Evolutionary conservation across 1,140 invertebrate genomes (phyloP).

Genomic region (Hypsibius dujardini): DNA sequence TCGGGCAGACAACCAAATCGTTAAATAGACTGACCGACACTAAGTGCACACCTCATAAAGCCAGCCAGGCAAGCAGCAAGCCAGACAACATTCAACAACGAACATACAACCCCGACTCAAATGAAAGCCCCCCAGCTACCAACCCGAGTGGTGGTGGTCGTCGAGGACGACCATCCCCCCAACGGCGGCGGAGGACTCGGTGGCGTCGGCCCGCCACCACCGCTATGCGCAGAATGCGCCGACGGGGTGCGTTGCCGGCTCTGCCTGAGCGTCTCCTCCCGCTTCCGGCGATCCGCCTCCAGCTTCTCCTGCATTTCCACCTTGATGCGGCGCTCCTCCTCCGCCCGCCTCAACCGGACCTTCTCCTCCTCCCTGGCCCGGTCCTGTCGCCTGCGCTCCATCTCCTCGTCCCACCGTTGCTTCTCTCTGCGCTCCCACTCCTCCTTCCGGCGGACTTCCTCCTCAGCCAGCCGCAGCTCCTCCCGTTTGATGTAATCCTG

Average conservation of each 20-base stretch:
- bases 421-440: neutral
- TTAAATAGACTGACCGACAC: too few species aligned
- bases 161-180: neutral
- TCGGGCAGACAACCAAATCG: too few species aligned
- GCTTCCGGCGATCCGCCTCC: neutral
- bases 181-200: constrained; percentile 14
- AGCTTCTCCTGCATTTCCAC: constrained; percentile 9
- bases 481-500: neutral
- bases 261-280: neutral
- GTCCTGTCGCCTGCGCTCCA: neutral
- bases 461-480: neutral
- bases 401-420: neutral
- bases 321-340: neutral
- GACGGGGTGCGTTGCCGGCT: constrained; percentile 8
- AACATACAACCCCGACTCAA: neutral
- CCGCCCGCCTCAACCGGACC: neutral
- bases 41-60: too few species aligned
- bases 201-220: neutral
- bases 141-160: neutral
- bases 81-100: neutral
- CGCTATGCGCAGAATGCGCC: neutral
- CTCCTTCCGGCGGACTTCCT: neutral
- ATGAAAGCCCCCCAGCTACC: neutral
- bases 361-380: neutral
- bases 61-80: neutral